These are phyloP conservation scores for Meiosimyza decipiens DNA, from an alignment of 2,888 invertebrate genomes.

Conservation along the genomic window DNA sequence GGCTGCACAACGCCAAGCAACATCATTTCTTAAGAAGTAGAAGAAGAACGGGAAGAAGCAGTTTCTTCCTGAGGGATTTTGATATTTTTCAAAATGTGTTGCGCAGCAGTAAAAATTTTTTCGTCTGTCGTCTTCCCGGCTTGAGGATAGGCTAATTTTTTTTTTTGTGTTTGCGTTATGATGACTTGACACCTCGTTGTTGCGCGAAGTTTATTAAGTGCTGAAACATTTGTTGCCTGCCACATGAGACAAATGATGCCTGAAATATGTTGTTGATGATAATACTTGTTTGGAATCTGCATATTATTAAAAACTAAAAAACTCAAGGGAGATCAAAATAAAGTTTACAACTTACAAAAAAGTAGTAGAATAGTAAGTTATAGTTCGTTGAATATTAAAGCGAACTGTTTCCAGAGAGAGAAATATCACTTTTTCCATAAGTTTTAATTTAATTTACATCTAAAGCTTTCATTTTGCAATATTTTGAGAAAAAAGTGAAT, in stretches of 20 bases:
- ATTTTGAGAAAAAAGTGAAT: too few relatives aligned
- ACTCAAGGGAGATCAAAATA: too few relatives aligned
- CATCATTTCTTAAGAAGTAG: not conserved
- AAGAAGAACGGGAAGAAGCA: not conserved
- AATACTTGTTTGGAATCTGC: too few relatives aligned
- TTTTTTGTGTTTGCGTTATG: not conserved
- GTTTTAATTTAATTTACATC: too few relatives aligned
- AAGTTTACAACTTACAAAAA: too few relatives aligned
- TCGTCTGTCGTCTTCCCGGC: not conserved
- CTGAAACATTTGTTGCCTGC: slow-evolving; percentile 22
- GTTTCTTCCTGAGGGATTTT: not conserved
- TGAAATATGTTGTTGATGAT: too few relatives aligned
- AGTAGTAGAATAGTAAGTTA: too few relatives aligned
- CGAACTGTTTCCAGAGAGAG: too few relatives aligned
- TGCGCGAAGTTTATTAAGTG: slow-evolving; percentile 20
- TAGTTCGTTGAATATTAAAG: too few relatives aligned
- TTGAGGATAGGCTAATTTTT: not conserved
- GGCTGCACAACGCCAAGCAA: not conserved
- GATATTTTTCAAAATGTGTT: not conserved
- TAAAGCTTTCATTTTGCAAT: too few relatives aligned
- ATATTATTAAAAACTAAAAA: too few relatives aligned
- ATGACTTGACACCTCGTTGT: slow-evolving; percentile 25
- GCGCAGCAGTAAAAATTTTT: not conserved
- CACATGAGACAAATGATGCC: slow-evolving; percentile 15
- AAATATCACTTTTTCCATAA: too few relatives aligned